Base-by-base conservation (phyloP, 2,113 vertebrate species). In the Leptosomus discolor region DNA sequence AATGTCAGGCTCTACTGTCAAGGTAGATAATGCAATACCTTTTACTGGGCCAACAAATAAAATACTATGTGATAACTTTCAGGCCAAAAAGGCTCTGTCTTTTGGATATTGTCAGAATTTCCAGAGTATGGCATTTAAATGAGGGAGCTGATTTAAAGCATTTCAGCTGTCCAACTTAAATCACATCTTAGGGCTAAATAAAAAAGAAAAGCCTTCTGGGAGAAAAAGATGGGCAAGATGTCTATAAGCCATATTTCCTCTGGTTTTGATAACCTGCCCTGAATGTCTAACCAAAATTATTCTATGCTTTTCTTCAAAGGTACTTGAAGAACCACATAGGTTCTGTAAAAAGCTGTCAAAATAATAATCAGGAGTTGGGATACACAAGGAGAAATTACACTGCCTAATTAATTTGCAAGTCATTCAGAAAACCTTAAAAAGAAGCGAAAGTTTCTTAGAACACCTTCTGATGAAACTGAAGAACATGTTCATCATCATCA, bases 1-100 rank as follows among this genome's bases (percentile, higher is more conserved):
- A 95, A 93, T 77, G 61, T 86, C 83, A 93, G 34, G 22, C 80
- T 93, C 60, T 87, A 94, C 86, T 94, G 81, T 69, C 65, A 54
- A 84, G 24, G 64, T 54, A 92, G 90, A 95, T 73, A 91, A 82
- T 96, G 76, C 43, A 90, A 78, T 87, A 75, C 30, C 32, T 94
- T 96, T 93, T 92, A 82, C 29, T 79, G 36, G 50, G 43, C 22
- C 53, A 86, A 78, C 68, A 96, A 93, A 93, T 93, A 81, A 96
- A 94, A 78, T 63, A 46, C 86, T 60, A 81, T 63, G 82, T 1
- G 15, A n/a, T 48, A 60, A 36, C 46, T 90, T 94, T 96, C 73
- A 91, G 46, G 84, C 79, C 76, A 91, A 58, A 94, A 89, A 81
- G 56, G 37, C 43, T 96, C 32, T 45, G 58, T 37, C n/a, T 83